These are phyloP conservation scores for Corythaixoides concolor DNA, from an alignment of 2,113 vertebrate species.

Conservation along the genomic window DNA sequence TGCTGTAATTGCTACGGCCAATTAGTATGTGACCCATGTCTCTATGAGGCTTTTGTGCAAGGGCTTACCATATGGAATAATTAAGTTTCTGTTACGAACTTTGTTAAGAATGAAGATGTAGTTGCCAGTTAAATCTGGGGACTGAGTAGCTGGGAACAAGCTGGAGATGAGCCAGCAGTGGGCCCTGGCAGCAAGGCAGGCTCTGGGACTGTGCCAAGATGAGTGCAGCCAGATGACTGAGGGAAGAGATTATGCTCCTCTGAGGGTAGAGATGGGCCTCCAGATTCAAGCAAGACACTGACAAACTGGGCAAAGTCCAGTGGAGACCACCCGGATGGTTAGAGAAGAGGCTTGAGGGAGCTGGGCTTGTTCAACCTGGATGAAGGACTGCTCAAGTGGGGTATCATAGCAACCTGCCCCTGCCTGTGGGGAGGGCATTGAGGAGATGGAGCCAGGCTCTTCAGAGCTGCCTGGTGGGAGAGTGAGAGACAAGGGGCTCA, in stretches of 20 bases:
- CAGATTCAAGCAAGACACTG: background rate
- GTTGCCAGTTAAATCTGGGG: background rate
- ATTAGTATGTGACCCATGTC: background rate
- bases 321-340: background rate
- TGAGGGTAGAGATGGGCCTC: no score
- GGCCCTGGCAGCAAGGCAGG: background rate
- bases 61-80: background rate
- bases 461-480: background rate
- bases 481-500: background rate
- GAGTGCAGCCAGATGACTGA: background rate
- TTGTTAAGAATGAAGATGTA: background rate
- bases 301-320: background rate
- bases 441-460: background rate
- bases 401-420: background rate
- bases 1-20: background rate
- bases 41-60: background rate
- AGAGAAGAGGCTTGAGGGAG: background rate
- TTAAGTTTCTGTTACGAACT: background rate
- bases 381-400: background rate
- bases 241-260: background rate
- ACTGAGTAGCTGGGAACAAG: background rate
- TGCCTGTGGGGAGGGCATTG: background rate
- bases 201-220: background rate
- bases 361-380: background rate
- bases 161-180: background rate